Evolutionary conservation across 1,140 invertebrate genomes (phyloP).

Genomic region (Choristoneura fumiferana): DNA sequence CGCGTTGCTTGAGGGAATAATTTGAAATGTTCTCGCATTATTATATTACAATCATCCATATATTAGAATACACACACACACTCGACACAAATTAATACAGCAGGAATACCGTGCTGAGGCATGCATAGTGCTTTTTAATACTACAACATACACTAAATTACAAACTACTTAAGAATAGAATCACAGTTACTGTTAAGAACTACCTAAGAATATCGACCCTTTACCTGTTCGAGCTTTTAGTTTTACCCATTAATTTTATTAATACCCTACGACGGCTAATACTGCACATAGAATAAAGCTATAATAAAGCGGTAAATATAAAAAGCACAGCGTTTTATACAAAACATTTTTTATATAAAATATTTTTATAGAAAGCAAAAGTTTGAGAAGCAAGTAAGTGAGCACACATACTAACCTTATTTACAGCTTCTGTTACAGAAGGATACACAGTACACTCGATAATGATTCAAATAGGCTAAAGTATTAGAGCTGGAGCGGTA

Average conservation of each 20-base stretch:
- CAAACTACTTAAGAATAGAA: constrained; percentile 1
- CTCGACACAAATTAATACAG: not conserved
- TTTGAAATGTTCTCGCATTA: too few relatives aligned
- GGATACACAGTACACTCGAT: constrained; percentile 34
- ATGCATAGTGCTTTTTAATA: constrained; percentile 26
- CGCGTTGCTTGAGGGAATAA: too few relatives aligned
- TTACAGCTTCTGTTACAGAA: constrained; percentile 38
- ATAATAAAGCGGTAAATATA: constrained; percentile 38
- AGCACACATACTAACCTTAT: constrained; percentile 53
- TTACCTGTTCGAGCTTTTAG: not conserved
- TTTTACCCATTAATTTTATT: too few relatives aligned
- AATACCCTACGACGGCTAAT: not conserved
- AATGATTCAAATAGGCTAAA: not conserved
- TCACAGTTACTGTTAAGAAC: constrained; percentile 7
- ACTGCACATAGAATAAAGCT: constrained; percentile 23
- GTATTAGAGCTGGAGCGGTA: constrained; percentile 26
- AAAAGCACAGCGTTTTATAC: constrained; percentile 12
- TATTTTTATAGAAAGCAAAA: constrained; percentile 29
- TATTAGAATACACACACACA: constrained; percentile 7
- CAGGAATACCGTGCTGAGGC: constrained; percentile 11
- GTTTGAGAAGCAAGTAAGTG: constrained; percentile 25
- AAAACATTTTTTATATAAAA: not conserved
- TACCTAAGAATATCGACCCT: not conserved
- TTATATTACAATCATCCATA: too few relatives aligned
- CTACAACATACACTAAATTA: not conserved